Evolutionary conservation across 23 tunicate genomes (phyloP), one percentile per base, ranked within the genome.

Genomic region (Phallusia fumigata): DNA sequence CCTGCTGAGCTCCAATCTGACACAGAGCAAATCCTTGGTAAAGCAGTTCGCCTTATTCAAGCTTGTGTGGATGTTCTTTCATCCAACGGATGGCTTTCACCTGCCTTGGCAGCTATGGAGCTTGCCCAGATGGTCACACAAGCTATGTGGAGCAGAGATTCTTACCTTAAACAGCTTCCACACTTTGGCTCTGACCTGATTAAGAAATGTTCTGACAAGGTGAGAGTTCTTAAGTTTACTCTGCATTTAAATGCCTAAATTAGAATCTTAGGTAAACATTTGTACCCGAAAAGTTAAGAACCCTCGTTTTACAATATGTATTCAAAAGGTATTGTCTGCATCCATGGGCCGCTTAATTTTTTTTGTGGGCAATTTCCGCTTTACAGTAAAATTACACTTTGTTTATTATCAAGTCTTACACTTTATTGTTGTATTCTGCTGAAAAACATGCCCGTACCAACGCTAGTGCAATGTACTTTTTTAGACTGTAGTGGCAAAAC

Each of bases 21-120:
- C 76, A 91, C 96, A 19, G 96, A 96, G 80, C 84, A 76, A 30
- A 91, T 96, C 32, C 79, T 96, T 0, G 82, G 87, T 76, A 91
- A 90, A 53, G 84, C 93, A 18, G 84, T 96, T 24, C 96, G 99
- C 30, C 53, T 79, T 30, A 79, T 83, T 58, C 83, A 90, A 72
- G 99, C 99, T 32, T 96, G 99, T 79, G 99, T 96, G n/a, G 99
- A 96, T 79, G 99, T 96, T 0, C 80, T 96, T 65, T 91, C 99
- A 8, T 96, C 99, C 35, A 96, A 96, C 64, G 99, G 99, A 34
- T 96, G 99, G 99, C 83, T 96, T 32, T 87, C 92, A 22, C 99
- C 99, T 18, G 99, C 99, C 32, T 78, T 96, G 74, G 96, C 99
- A 76, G 99, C 99, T 19, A 96, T 96, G 99, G 99, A 96, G 82